Percentiles rank a stretch among this genome's conserved stretches.
These are phyloP conservation scores for Macroramphosus scolopax DNA, from an alignment of 2,797 vertebrate species.

Conservation along the genomic window DNA sequence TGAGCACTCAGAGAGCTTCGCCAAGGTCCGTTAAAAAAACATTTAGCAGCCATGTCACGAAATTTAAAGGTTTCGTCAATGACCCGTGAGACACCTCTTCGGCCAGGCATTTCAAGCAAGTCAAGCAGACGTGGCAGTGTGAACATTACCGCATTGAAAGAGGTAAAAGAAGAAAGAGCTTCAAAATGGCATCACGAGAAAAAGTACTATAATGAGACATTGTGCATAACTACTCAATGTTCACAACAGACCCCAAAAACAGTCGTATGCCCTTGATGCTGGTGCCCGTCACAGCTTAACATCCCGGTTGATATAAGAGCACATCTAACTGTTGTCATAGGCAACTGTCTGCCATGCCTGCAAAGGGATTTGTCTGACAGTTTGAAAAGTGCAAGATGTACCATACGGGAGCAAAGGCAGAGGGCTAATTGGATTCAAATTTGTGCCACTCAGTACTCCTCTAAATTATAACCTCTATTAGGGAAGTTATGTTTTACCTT, in stretches of 20 bases:
- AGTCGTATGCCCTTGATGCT: conserved; percentile 56
- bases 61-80: no score
- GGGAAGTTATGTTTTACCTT: no score
- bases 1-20: no score
- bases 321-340: conserved; percentile 57
- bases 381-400: conserved; percentile 29
- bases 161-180: no score
- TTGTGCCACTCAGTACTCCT: no score
- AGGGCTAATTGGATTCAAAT: not conserved
- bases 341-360: conserved; percentile 50
- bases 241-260: no score
- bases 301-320: conserved; percentile 44
- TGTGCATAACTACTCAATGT: conserved; percentile 19
- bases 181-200: conserved; percentile 5
- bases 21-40: no score
- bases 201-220: not conserved
- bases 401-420: not conserved
- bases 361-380: conserved; percentile 25
- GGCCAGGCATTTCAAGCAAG: no score
- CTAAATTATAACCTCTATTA: not conserved
- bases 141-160: no score
- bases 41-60: no score
- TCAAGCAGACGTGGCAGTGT: no score
- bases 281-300: conserved; percentile 46
- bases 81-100: no score